phyloP scores from a whole-genome alignment of 1,140 invertebrate species.

The Helicoverpa zea region DNA sequence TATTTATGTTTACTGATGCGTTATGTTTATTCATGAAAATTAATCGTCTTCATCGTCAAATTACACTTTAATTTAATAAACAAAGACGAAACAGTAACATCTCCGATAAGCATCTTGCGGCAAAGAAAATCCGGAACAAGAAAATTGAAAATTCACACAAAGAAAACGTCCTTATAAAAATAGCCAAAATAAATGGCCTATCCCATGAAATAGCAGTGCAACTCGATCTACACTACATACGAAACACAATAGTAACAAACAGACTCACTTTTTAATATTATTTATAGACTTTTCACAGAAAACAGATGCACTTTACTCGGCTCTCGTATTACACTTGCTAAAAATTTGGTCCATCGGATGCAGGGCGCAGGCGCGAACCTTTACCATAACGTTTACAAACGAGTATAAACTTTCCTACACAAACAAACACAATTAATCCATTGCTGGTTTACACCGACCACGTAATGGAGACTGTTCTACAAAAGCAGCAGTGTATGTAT shows the following conservation, averaged over 20 bases:
- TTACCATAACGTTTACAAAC: conserved; percentile 61
- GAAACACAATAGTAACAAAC: conserved; percentile 23
- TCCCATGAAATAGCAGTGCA: conserved; percentile 7
- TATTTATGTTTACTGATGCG: too few species aligned
- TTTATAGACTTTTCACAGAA: conserved; percentile 65
- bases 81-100: not conserved
- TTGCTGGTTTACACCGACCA: conserved; percentile 52
- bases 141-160: conserved; percentile 19
- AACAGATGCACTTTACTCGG: conserved; percentile 73
- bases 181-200: not conserved
- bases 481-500: conserved; percentile 3
- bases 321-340: conserved; percentile 76
- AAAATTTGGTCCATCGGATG: conserved; percentile 73
- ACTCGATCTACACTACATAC: not conserved
- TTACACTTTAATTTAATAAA: too few species aligned
- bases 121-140: not conserved
- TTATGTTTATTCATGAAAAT: too few species aligned
- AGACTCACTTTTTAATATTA: conserved; percentile 73
- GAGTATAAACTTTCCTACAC: conserved; percentile 9
- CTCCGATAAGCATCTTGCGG: not conserved
- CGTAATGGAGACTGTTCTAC: not conserved
- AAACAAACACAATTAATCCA: conserved; percentile 48
- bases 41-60: too few species aligned
- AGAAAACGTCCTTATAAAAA: conserved; percentile 17
- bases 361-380: conserved; percentile 75